Base-by-base conservation (phyloP, 2,797 vertebrate genomes). In the Chanos chanos region DNA sequence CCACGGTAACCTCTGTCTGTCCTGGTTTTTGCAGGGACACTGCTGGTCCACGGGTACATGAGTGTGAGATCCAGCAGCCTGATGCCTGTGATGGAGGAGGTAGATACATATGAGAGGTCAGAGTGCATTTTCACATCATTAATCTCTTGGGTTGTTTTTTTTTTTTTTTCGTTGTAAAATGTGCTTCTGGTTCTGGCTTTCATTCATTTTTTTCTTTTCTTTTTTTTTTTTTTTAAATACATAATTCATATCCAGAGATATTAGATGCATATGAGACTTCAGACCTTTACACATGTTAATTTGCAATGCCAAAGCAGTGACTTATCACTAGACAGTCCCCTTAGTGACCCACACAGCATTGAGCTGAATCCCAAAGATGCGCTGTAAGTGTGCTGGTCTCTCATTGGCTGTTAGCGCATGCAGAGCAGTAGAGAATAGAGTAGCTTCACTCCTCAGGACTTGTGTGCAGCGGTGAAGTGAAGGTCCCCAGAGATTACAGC, bases 71-170 rank as follows among this genome's bases (percentile, higher is more conserved):
- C 55, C 50, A 65, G 47, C 31, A 68, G 73, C 73, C 78, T 70
- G 68, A 72, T 73, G 75, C 75, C 75, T 72, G 75, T 73, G 70
- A 80, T 82, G 80, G 78, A 79, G 53, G 75, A 77, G 75, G 70
- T 77, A 48, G 66, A 76, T 58, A 64, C 64, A 53, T 78, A 48
- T 76, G 71, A 78, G 71, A 79, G 78, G 80, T 82, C 37, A 67
- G 76, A 62, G 34, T 43, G 18, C 10, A 5, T 10, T 12, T 27
- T 31, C 34, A n/a, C 25, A 16, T 63, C 47, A 30, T 41, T 18
- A 39, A 4, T 28, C 21, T 34, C 28, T 39, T 51, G n/a, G n/a
- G n/a, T n/a, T n/a, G n/a, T n/a, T n/a, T n/a, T n/a, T n/a, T n/a
- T n/a, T n/a, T n/a, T n/a, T n/a, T n/a, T n/a, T n/a, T n/a, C n/a